Evolutionary conservation across 2,113 vertebrate species (phyloP), one percentile per base, ranked within the genome.

Genomic region (Sterrhoptilus dennistouni): DNA sequence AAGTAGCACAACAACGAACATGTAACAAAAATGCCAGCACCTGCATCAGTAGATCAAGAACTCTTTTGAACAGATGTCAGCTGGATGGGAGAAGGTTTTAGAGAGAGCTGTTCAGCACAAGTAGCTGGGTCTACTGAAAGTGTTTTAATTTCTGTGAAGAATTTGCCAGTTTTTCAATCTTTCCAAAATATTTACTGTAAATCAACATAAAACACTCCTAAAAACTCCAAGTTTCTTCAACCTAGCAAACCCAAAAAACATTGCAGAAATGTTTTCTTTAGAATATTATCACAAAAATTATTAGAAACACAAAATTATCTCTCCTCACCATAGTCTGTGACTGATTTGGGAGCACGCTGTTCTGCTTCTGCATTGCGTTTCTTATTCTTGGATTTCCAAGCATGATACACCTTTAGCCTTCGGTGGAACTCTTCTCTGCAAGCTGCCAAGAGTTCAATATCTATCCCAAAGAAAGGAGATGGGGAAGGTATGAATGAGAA

Each of bases 311-410:
- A 49, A 35, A 53, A 38, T 14, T 27, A 3, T 71, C 36, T 91
- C 57, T 80, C 59, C 98, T 98, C 98, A 99, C 99, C 99, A 92
- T 99, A 99, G 90, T 99, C 99, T 4, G 98, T 99, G 96, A 99
- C 93, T 6, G 98, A 99, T 77, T 99, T 99, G 9, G 99, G 99
- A 68, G 98, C 99, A 23, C 99, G 98, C 63, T 99, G 99, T 60
- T 99, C 99, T 24, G 98, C 54, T 68, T 99, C 99, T 3, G 98
- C 89, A 89, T 99, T 99, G 78, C 99, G 98, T 93, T 99, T 99
- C 98, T 99, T 99, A 93, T 99, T 99, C 98, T 98, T 99, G 74
- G 99, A 99, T 95, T 99, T 99, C 99, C 99, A 99, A 53, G 99
- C 99, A 91, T 99, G 99, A 92, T 99, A 99, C 3, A 99, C 99